Evolutionary conservation across 2,797 vertebrate species (phyloP).

Genomic region (Sebastes elongatus): DNA sequence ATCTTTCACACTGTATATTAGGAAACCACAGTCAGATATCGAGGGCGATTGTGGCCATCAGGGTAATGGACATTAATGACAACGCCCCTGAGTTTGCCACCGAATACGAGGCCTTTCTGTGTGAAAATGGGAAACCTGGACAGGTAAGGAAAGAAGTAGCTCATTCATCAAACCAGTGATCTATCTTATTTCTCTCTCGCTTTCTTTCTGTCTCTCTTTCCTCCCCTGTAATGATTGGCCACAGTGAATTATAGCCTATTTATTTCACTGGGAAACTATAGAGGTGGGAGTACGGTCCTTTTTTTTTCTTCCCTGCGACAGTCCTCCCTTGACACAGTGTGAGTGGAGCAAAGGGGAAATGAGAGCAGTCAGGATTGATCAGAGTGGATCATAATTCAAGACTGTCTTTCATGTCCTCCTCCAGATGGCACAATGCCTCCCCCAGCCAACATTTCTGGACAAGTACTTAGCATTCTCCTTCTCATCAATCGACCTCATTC

Average conservation of each 20-base stretch:
- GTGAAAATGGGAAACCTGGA: conserved; percentile 97
- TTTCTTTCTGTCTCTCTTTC: conserved; percentile 35
- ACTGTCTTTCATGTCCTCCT: conserved; percentile 79
- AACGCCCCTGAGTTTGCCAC: conserved; percentile 96
- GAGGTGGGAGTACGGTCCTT: conserved; percentile 62
- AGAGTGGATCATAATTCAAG: conserved; percentile 79
- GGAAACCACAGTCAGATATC: conserved; percentile 99
- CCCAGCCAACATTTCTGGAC: conserved; percentile 73
- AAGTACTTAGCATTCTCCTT: conserved; percentile 77
- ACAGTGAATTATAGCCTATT: conserved; percentile 80
- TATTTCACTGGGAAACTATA: conserved; percentile 73
- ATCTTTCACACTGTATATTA: conserved; percentile 65
- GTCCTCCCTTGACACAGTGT: conserved; percentile 63
- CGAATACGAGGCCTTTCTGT: conserved; percentile 94
- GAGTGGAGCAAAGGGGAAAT: conserved; percentile 60
- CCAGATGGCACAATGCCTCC: conserved; percentile 78
- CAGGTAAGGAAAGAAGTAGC: conserved; percentile 85
- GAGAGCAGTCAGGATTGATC: conserved; percentile 79
- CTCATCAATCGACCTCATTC: conserved; percentile 80
- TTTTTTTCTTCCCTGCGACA: conserved; percentile 31
- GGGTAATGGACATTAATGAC: conserved; percentile 98
- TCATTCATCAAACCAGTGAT: conserved; percentile 65
- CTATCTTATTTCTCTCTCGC: conserved; percentile 50
- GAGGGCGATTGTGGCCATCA: conserved; percentile 92
- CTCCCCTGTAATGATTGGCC: conserved; percentile 75